Base-by-base conservation (phyloP, 1,140 invertebrate species). In the Cecropterus lyciades region DNA sequence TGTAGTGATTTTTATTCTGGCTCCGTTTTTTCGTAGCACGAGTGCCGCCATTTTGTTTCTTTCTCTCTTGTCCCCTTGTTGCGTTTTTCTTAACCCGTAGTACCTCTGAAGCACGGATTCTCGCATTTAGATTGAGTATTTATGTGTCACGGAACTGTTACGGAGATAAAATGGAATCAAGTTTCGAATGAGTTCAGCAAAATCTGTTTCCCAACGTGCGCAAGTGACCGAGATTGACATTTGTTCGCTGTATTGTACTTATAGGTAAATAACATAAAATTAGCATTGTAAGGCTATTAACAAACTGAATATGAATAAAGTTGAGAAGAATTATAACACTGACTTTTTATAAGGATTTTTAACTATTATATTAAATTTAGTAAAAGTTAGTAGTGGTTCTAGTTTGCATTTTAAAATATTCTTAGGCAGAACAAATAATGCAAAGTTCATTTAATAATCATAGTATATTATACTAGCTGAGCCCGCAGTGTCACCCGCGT, bases 1-100 rank as follows among this genome's bases (percentile, higher is more conserved):
- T 84, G 79, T 88, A 83, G 79, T 80, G 80, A 87, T 90, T 85
- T 87, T 85, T 84, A 87, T 87, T 87, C 84, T 69, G 72, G 52
- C 56, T 62, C 56, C 79, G 78, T 80, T 72, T 79, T 70, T 77
- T 65, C 48, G 20, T 9, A 27, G 57, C 57, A 49, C 10, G 55
- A 59, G 17, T 8, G 56, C 43, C 14, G 20, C 27, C 37, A 40
- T 56, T 56, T 14, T 9, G 17, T 42, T 17, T 42, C 24, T 53
- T 33, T 27, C n/a, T 52, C n/a, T 20, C 40, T 42, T 7, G 27
- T 30, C 3, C 33, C 52, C 52, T 53, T 53, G 52, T 55, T 42
- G 33, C 52, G 52, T 40, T 55, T 55, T 55, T 53, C 51, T 17
- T 42, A 55, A 55, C 52, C 52, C 52, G 52, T 55, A 42, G 52